Conservation (phyloP, 2,888 invertebrate genomes). For the Volucella zonaria region DNA sequence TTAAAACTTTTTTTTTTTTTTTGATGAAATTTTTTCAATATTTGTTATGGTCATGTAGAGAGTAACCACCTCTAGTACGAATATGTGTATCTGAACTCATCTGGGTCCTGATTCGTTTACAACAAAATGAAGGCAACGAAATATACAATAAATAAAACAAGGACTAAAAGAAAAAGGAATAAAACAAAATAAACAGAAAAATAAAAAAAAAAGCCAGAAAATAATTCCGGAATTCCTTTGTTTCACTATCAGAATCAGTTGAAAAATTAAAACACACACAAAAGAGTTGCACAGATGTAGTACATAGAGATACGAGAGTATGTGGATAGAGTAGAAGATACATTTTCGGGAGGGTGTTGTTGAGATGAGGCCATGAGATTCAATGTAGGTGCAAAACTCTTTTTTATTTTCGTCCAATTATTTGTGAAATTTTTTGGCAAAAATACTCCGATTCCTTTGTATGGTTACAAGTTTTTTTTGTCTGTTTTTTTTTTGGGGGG, state of each 20-base stretch:
- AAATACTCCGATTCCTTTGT: conserved; percentile 72
- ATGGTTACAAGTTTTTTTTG: conserved; percentile 31
- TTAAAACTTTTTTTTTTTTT: conserved; percentile 28
- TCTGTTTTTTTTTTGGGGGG: not conserved
- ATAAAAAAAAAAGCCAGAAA: conserved; percentile 48
- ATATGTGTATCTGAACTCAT: conserved; percentile 61
- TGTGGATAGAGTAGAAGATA: conserved; percentile 22
- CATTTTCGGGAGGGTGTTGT: conserved; percentile 2
- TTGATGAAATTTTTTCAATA: conserved; percentile 37
- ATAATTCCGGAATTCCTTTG: conserved; percentile 73
- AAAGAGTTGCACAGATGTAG: conserved; percentile 35
- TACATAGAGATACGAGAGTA: conserved; percentile 24
- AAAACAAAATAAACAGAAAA: conserved; percentile 8
- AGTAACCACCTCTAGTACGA: conserved; percentile 58
- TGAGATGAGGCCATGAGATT: conserved; percentile 32
- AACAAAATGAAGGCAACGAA: conserved; percentile 50
- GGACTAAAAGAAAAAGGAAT: conserved; percentile 24
- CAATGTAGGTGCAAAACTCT: conserved; percentile 67
- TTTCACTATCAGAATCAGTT: conserved; percentile 71
- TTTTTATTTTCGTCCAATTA: conserved; percentile 48
- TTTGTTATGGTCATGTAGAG: conserved; percentile 30
- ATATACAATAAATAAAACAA: conserved; percentile 57
- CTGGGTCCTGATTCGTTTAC: conserved; percentile 54
- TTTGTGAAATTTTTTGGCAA: conserved; percentile 73
- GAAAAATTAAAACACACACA: conserved; percentile 65